Conservation (phyloP, 2,888 invertebrate species). For the Sesamia inferens region DNA sequence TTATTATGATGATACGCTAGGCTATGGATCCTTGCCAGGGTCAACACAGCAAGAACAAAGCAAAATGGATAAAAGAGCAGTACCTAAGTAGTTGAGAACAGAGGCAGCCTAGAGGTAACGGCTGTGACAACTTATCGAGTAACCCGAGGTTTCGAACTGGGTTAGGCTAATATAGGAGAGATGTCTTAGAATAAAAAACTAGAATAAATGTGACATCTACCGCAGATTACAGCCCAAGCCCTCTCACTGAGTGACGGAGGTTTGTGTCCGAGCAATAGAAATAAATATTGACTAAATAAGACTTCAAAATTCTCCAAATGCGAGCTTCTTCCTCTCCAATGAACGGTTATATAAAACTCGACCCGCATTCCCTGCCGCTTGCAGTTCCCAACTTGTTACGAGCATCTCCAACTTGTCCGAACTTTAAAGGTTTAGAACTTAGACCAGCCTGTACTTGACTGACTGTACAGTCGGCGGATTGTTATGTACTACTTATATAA, state of each 20-base stretch:
- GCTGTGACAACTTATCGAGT: no score
- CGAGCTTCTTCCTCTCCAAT: neutral
- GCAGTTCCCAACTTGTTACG: conserved; percentile 67
- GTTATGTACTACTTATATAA: conserved; percentile 8
- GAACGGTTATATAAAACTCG: conserved; percentile 53
- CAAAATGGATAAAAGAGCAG: neutral
- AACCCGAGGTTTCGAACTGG: neutral
- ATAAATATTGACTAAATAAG: neutral
- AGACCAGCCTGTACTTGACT: conserved; percentile 48
- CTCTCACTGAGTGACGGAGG: neutral
- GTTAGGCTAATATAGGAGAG: no score
- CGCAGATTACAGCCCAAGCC: neutral
- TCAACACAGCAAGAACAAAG: neutral
- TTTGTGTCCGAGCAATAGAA: neutral
- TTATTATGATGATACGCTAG: neutral
- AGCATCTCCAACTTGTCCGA: conserved; percentile 68
- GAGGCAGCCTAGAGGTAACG: no score
- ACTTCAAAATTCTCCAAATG: conserved; percentile 6
- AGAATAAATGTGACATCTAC: no score
- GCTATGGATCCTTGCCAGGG: neutral
- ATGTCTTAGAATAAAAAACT: no score
- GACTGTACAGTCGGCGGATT: conserved; percentile 26
- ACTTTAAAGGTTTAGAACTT: conserved; percentile 71
- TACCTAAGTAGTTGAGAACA: no score
- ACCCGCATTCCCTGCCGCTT: conserved; percentile 28